These are phyloP conservation scores for Luidia sarsii DNA, from an alignment of 53 echinoderm and acorn worm species.

Conservation along the genomic window DNA sequence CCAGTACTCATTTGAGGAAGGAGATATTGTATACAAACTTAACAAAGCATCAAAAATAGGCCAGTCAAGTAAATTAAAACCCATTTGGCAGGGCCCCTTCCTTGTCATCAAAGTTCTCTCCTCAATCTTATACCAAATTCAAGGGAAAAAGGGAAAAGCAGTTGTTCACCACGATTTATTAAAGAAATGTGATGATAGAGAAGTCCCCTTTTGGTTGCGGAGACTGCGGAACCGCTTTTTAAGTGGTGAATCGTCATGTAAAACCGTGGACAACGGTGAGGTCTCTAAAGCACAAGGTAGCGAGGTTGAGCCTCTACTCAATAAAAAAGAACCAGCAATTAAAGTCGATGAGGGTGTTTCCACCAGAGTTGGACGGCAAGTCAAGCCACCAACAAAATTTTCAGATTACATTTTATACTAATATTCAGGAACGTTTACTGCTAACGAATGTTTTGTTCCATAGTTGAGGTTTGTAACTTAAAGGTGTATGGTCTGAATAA, in stretches of 20 bases:
- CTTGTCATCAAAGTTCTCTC: not conserved
- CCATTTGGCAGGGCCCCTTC: conserved; percentile 6
- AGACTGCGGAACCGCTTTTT: not conserved
- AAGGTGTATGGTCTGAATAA: too few relatives aligned
- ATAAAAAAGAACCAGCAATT: not conserved
- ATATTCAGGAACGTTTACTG: too few relatives aligned
- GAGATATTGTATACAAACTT: conserved; percentile 4
- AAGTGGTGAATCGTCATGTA: not conserved
- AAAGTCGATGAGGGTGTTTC: not conserved
- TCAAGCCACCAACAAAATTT: not conserved
- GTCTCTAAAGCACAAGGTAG: not conserved
- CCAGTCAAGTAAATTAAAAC: not conserved
- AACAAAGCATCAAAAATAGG: not conserved
- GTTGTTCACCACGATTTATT: conserved; percentile 1
- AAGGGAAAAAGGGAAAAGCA: not conserved
- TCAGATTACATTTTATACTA: not conserved
- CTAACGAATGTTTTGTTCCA: too few relatives aligned
- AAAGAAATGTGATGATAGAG: conserved; percentile 1
- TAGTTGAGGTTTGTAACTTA: too few relatives aligned
- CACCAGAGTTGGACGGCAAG: not conserved
- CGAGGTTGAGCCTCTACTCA: not conserved
- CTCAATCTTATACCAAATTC: not conserved
- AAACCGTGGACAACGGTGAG: not conserved
- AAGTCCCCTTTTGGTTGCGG: conserved; percentile 2
- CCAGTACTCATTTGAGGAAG: not conserved